These are phyloP conservation scores for Chaetodon trifasciatus DNA, from an alignment of 2,797 vertebrate species.

Conservation along the genomic window DNA sequence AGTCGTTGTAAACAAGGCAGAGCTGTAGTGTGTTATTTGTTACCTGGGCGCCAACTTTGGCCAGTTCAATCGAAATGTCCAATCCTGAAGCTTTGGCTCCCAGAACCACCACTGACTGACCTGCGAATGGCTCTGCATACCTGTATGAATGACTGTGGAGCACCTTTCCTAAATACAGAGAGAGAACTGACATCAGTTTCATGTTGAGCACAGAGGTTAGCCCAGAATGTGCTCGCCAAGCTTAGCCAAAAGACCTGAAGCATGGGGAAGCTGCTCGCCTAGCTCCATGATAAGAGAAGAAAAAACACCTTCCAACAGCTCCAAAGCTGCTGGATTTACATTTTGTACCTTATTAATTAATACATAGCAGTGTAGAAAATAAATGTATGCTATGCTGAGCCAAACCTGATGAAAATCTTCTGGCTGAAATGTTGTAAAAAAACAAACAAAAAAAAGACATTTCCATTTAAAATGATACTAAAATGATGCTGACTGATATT, in stretches of 20 bases:
- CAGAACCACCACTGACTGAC: constrained; percentile 82
- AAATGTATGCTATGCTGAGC: not conserved
- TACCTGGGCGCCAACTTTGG: constrained; percentile 71
- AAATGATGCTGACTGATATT: not conserved
- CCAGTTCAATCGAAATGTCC: constrained; percentile 87
- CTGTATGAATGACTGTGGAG: constrained; percentile 87
- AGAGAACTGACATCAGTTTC: not conserved
- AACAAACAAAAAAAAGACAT: too few relatives aligned
- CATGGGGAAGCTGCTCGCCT: not conserved
- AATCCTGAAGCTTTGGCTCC: constrained; percentile 86
- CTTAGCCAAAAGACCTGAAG: constrained; percentile 14
- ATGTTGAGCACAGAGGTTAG: not conserved
- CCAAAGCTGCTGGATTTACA: too few relatives aligned
- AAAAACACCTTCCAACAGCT: not conserved
- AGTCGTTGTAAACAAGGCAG: not conserved
- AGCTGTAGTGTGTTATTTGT: not conserved
- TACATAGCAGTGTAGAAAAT: not conserved
- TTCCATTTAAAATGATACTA: not conserved
- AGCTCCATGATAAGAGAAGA: not conserved
- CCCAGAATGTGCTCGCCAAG: not conserved
- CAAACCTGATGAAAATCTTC: not conserved
- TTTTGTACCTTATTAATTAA: too few relatives aligned
- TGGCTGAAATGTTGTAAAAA: too few relatives aligned
- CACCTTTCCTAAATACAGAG: constrained; percentile 71
- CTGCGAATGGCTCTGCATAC: constrained; percentile 79